These are phyloP conservation scores for Octopus bimaculoides DNA, from an alignment of 1,140 invertebrate species.

Conservation along the genomic window DNA sequence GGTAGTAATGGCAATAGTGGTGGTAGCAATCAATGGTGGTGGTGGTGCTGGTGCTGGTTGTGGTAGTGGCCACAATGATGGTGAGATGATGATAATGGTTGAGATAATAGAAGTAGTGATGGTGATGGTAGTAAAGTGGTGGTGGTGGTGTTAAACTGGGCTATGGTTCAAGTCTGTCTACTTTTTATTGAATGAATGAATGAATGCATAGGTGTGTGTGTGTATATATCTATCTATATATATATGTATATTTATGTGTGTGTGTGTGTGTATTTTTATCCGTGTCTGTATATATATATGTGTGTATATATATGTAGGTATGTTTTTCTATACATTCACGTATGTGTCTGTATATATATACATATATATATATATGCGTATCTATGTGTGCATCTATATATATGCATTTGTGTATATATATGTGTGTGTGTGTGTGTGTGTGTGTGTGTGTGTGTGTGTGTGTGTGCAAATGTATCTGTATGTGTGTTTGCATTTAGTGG, in stretches of 20 bases:
- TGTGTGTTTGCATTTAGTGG: not conserved
- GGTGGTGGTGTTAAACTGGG: too few species aligned
- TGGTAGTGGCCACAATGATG: too few species aligned
- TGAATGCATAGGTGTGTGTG: not conserved
- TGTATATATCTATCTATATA: not conserved
- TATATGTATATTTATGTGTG: not conserved
- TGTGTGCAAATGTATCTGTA: not conserved
- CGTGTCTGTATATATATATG: not conserved
- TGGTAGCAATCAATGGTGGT: too few species aligned
- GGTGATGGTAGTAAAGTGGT: too few species aligned
- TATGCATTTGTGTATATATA: not conserved
- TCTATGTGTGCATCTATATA: not conserved
- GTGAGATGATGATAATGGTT: too few species aligned
- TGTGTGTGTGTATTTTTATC: not conserved
- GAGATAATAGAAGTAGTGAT: too few species aligned
- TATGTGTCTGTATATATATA: not conserved
- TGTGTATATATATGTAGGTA: not conserved
- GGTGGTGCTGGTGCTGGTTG: too few species aligned
- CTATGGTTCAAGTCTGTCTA: not conserved
- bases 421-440: not conserved
- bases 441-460: not conserved
- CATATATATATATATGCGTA: not conserved
- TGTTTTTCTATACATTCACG: not conserved
- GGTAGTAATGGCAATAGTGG: too few species aligned
- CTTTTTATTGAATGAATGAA: not conserved